Percentiles rank a stretch among this genome's conserved stretches.
Conservation (phyloP, 1,140 invertebrate species). For the Nasonia vitripennis region DNA sequence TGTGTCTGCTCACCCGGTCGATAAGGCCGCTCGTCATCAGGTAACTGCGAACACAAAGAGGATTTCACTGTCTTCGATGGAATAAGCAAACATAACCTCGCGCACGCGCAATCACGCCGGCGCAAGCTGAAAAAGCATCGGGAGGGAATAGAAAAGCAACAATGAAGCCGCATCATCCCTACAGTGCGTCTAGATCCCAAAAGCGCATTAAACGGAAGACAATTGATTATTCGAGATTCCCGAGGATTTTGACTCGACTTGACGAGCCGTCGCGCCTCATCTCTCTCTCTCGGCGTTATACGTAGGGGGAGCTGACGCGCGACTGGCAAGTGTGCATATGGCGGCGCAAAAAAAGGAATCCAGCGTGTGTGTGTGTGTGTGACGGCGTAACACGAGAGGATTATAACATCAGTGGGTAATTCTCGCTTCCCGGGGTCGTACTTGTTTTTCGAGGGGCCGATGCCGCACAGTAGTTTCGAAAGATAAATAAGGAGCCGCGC, state of each 20-base stretch:
- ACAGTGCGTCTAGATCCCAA: not conserved
- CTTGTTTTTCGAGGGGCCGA: slow-evolving; percentile 59
- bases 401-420: slow-evolving; percentile 75
- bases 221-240: slow-evolving; percentile 48
- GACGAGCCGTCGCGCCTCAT: slow-evolving; percentile 1
- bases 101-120: not conserved
- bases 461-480: slow-evolving; percentile 63
- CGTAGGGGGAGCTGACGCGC: not conserved
- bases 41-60: slow-evolving; percentile 65
- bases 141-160: not conserved
- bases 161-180: not conserved
- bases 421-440: slow-evolving; percentile 58
- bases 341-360: slow-evolving; percentile 27
- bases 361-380: slow-evolving; percentile 64
- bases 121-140: not conserved
- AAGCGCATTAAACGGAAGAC: slow-evolving; percentile 10
- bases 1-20: slow-evolving; percentile 70
- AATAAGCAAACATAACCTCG: not conserved
- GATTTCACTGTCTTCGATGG: not conserved
- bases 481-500: not conserved
- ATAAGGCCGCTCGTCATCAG: slow-evolving; percentile 71
- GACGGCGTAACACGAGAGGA: slow-evolving; percentile 74
- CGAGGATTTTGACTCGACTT: slow-evolving; percentile 28
- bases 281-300: not conserved
- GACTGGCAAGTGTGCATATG: slow-evolving; percentile 51